phyloP scores from a whole-genome alignment of 2,797 vertebrate species.

The Lophotriccus pileatus region DNA sequence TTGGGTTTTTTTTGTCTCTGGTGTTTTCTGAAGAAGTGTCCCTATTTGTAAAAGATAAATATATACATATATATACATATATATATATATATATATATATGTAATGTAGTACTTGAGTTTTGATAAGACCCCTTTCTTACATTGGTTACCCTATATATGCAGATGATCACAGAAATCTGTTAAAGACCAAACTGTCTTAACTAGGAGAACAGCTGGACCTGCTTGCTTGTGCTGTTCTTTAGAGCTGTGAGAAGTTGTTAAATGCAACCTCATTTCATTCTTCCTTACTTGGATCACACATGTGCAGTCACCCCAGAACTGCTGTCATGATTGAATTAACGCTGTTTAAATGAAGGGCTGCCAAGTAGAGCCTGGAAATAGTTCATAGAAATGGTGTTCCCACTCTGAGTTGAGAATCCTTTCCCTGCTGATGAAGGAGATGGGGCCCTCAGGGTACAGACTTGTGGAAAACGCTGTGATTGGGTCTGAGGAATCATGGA shows the following conservation, averaged over 20 bases:
- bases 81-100: not conserved
- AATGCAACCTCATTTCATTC: not conserved
- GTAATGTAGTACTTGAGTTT: not conserved
- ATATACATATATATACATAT: too few relatives aligned
- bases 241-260: not conserved
- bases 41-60: not conserved
- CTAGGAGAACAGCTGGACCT: not conserved
- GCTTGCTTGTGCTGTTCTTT: not conserved
- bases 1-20: not conserved
- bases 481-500: not conserved
- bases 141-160: not conserved
- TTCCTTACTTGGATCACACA: not conserved
- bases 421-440: not conserved
- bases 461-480: not conserved
- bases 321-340: not conserved
- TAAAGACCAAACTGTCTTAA: not conserved
- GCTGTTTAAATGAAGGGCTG: not conserved
- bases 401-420: not conserved
- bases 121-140: not conserved
- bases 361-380: not conserved
- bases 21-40: not conserved
- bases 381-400: not conserved
- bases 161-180: not conserved
- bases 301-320: not conserved
- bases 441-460: not conserved